Evolutionary conservation across 2,797 vertebrate genomes (phyloP).

Genomic region (Eupleurogrammus muticus): DNA sequence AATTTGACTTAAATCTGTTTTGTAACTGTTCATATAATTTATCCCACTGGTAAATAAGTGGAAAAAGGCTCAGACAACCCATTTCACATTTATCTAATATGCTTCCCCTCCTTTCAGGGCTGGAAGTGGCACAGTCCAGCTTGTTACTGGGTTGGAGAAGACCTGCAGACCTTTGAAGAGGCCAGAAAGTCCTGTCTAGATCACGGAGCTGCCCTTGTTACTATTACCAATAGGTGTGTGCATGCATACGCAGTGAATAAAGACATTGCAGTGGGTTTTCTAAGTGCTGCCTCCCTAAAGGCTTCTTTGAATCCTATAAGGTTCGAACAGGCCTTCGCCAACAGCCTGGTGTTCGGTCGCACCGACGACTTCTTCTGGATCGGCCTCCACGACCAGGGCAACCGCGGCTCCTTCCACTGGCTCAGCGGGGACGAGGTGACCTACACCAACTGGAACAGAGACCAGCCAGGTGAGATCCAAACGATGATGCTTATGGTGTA

Average conservation of each 20-base stretch:
- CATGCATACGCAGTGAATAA: background rate
- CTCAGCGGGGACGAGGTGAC: constrained; percentile 89
- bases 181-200: constrained; percentile 88
- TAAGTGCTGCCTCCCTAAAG: background rate
- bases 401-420: constrained; percentile 89
- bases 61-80: too few relatives aligned
- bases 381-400: constrained; percentile 88
- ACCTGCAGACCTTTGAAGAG: constrained; percentile 85
- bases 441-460: constrained; percentile 96
- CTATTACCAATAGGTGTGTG: constrained; percentile 91
- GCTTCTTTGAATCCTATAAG: constrained; percentile 67
- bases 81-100: background rate
- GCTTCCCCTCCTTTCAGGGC: constrained; percentile 79
- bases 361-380: constrained; percentile 92
- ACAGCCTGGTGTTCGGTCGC: constrained; percentile 92
- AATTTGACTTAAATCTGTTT: too few relatives aligned
- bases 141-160: constrained; percentile 95
- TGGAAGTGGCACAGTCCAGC: constrained; percentile 98
- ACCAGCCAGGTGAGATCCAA: constrained; percentile 88
- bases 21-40: too few relatives aligned
- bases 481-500: too few relatives aligned
- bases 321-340: constrained; percentile 96
- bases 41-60: too few relatives aligned
- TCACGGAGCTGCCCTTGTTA: constrained; percentile 86
- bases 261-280: background rate